Percentiles rank a stretch among this genome's conserved stretches.
Evolutionary conservation across 2,113 vertebrate species (phyloP).

Genomic region (Rhagologus leucostigma): DNA sequence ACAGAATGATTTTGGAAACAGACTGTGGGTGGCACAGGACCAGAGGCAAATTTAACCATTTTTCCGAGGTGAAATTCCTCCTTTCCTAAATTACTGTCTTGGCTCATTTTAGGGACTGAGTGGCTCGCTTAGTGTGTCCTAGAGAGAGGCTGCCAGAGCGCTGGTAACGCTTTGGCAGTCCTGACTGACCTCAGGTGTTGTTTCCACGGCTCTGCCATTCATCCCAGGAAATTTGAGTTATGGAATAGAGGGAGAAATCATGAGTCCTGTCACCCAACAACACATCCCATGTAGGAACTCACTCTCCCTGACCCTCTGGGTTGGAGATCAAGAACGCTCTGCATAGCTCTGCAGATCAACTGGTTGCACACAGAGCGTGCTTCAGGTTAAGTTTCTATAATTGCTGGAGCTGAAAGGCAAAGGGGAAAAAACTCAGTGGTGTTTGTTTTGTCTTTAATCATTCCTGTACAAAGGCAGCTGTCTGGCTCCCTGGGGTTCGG

Average conservation of each 20-base stretch:
- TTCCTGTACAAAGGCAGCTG: neutral
- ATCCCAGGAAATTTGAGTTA: neutral
- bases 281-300: neutral
- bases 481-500: slow-evolving; percentile 28
- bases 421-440: neutral
- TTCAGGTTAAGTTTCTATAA: slow-evolving; percentile 36
- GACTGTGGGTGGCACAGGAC: neutral
- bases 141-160: neutral
- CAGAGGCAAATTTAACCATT: neutral
- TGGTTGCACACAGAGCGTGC: neutral
- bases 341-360: neutral
- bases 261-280: neutral
- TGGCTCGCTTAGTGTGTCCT: neutral
- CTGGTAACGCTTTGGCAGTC: neutral
- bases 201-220: neutral
- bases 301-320: neutral
- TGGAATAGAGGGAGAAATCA: neutral
- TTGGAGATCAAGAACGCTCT: neutral
- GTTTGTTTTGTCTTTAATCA: slow-evolving; percentile 59
- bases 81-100: neutral
- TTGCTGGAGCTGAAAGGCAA: slow-evolving; percentile 38
- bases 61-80: neutral
- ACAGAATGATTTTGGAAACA: neutral
- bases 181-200: neutral
- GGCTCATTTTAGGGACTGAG: neutral